These are phyloP conservation scores for Graptemys geographica DNA, from an alignment of 2,797 vertebrate species.

Conservation along the genomic window DNA sequence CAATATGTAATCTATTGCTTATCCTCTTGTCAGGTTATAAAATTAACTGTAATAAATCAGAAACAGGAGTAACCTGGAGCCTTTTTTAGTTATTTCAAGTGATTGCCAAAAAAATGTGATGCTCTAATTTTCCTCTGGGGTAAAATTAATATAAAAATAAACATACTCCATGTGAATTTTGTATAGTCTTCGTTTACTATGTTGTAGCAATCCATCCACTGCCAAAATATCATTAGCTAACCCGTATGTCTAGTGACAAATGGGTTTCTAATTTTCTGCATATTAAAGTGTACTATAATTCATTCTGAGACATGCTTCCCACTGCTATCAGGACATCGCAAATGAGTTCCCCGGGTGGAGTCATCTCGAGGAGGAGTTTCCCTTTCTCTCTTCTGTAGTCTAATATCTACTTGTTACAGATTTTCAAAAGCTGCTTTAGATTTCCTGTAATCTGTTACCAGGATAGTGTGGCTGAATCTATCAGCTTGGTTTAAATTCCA, in stretches of 20 bases:
- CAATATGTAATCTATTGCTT: neutral
- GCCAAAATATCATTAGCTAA: neutral
- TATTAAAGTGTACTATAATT: neutral
- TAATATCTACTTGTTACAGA: neutral
- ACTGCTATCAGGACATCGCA: neutral
- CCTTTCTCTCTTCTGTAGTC: neutral
- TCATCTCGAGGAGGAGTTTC: neutral
- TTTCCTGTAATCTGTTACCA: neutral
- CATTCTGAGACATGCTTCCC: neutral
- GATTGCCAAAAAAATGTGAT: neutral
- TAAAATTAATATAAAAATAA: neutral
- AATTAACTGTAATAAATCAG: neutral
- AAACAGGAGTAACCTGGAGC: neutral
- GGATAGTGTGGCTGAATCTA: neutral
- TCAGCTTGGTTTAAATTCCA: neutral
- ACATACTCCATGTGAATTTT: neutral
- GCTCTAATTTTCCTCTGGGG: neutral
- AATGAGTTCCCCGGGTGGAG: neutral
- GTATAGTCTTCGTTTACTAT: neutral
- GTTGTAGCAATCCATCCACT: neutral
- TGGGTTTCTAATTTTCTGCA: neutral
- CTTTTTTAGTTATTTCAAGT: neutral
- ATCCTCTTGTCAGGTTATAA: neutral
- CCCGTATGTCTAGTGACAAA: neutral
- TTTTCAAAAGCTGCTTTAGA: neutral